These are phyloP conservation scores for Empis stercorea DNA, from an alignment of 2,888 invertebrate species.

Conservation along the genomic window DNA sequence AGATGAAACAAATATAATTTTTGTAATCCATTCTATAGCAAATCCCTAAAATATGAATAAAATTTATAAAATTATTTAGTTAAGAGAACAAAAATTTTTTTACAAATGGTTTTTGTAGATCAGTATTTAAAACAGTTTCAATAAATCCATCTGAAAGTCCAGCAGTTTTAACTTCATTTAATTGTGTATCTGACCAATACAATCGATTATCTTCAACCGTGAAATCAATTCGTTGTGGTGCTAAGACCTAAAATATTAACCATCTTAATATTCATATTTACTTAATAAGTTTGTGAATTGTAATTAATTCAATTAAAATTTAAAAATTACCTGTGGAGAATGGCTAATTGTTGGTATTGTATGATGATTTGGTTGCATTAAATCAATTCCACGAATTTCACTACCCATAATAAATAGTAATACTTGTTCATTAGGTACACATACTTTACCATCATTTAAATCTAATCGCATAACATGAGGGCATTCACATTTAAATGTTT, in stretches of 20 bases:
- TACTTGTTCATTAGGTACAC: constrained; percentile 62
- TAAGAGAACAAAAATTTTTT: constrained; percentile 7
- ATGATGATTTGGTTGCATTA: constrained; percentile 59
- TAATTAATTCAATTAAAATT: background rate
- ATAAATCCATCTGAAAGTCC: constrained; percentile 54
- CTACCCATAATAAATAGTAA: constrained; percentile 60
- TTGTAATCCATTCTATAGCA: constrained; percentile 72
- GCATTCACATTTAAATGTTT: constrained; percentile 60
- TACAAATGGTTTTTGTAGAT: constrained; percentile 35
- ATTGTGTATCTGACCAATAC: constrained; percentile 66
- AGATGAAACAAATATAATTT: constrained; percentile 46
- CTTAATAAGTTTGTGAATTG: too few species aligned
- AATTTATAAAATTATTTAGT: background rate
- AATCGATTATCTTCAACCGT: constrained; percentile 50
- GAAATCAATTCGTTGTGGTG: constrained; percentile 58
- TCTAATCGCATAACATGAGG: constrained; percentile 75
- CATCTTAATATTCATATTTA: too few species aligned
- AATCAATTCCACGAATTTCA: constrained; percentile 73
- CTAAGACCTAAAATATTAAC: constrained; percentile 41
- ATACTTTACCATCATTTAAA: constrained; percentile 41
- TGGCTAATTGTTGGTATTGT: constrained; percentile 68
- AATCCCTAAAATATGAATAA: constrained; percentile 39
- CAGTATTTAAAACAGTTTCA: constrained; percentile 61
- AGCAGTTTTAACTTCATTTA: constrained; percentile 60
- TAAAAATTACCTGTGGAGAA: constrained; percentile 25